Conservation (phyloP, 2,888 invertebrate genomes). For the Perizoma flavofasciatum region DNA sequence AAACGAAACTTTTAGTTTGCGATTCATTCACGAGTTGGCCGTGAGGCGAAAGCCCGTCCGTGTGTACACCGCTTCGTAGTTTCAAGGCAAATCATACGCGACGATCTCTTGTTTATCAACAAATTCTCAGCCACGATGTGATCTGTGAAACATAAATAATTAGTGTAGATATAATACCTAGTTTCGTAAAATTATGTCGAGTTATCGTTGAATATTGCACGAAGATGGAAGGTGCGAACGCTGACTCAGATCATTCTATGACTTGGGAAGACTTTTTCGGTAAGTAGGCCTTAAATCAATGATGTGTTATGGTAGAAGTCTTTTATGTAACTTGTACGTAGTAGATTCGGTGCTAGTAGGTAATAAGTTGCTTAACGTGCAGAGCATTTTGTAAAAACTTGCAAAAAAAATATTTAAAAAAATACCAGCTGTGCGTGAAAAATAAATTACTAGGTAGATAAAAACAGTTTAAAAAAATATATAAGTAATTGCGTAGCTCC, state of each 20-base stretch:
- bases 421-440: too few species aligned
- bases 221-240: conserved; percentile 81
- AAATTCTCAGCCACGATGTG: conserved; percentile 54
- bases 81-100: conserved; percentile 51
- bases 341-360: too few species aligned
- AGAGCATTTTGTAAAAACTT: too few species aligned
- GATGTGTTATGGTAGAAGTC: neutral
- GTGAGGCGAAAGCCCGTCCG: conserved; percentile 50
- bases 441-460: too few species aligned
- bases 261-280: conserved; percentile 90
- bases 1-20: conserved; percentile 41
- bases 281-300: conserved; percentile 59
- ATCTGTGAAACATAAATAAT: conserved; percentile 52
- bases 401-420: too few species aligned
- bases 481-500: too few species aligned
- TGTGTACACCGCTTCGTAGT: conserved; percentile 42
- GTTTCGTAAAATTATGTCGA: conserved; percentile 49
- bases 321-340: too few species aligned
- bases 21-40: conserved; percentile 65
- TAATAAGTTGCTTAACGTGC: too few species aligned
- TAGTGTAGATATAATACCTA: conserved; percentile 42
- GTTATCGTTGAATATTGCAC: conserved; percentile 55
- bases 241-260: conserved; percentile 87
- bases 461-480: too few species aligned
- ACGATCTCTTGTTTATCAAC: conserved; percentile 75